A percentile compares a stretch with the other conserved stretches of the same genome.
phyloP scores from a whole-genome alignment of 2,113 vertebrate species.

The Eurystomus gularis region DNA sequence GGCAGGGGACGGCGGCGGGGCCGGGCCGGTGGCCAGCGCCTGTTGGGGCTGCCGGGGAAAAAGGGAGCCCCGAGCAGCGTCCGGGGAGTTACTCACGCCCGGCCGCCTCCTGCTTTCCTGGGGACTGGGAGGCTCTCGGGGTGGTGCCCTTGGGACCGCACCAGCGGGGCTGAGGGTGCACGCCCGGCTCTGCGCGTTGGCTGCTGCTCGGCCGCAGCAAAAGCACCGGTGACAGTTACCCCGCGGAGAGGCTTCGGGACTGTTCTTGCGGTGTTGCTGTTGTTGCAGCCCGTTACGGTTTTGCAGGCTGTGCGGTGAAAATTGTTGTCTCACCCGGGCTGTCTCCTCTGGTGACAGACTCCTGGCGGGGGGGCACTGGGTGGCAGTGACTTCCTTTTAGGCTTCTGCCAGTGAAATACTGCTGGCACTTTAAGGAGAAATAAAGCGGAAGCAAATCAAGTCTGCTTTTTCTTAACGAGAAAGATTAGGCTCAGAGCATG shows the following conservation, averaged over 20 bases:
- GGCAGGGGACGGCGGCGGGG: neutral
- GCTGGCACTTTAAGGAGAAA: neutral
- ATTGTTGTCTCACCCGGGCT: neutral
- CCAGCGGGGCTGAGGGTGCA: neutral
- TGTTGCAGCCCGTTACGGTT: neutral
- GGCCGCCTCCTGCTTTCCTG: neutral
- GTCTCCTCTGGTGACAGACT: neutral
- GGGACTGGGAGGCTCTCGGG: neutral
- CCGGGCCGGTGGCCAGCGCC: neutral
- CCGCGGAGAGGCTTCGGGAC: neutral
- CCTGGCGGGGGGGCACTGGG: accelerated
- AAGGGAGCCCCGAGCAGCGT: neutral
- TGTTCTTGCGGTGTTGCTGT: neutral
- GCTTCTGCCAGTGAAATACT: accelerated
- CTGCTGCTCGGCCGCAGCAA: neutral
- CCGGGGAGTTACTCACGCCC: neutral
- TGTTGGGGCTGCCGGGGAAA: neutral
- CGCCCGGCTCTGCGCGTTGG: neutral
- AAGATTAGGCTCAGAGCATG: accelerated
- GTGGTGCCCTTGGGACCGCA: slow-evolving; percentile 4
- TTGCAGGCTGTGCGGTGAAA: neutral
- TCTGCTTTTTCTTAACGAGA: neutral
- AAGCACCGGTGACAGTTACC: neutral
- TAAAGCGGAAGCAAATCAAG: neutral
- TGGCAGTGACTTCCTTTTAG: neutral